These are phyloP conservation scores for Cyphomyrmex costatus DNA, from an alignment of 1,140 invertebrate species.

Conservation along the genomic window DNA sequence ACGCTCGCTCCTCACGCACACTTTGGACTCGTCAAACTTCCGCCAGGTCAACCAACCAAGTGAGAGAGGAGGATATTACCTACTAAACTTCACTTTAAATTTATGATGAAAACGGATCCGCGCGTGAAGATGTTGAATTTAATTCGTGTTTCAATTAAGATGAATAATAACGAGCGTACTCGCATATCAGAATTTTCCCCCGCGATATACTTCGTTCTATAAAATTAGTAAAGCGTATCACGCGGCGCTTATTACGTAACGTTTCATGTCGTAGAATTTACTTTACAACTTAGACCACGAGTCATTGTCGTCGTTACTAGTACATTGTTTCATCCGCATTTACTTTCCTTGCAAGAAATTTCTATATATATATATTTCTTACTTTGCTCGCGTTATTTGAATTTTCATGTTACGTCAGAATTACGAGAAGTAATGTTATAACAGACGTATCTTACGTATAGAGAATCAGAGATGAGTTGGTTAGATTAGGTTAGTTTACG, in stretches of 20 bases:
- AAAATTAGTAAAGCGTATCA: slow-evolving; percentile 54
- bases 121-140: slow-evolving; percentile 62
- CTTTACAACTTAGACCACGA: slow-evolving; percentile 35
- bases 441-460: not conserved
- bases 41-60: slow-evolving; percentile 5
- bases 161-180: slow-evolving; percentile 55
- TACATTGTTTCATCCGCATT: slow-evolving; percentile 29
- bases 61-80: slow-evolving; percentile 37
- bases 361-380: not conserved
- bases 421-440: slow-evolving; percentile 8
- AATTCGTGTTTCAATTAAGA: slow-evolving; percentile 57
- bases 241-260: slow-evolving; percentile 39
- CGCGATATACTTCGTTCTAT: slow-evolving; percentile 38
- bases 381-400: not conserved
- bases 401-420: not conserved
- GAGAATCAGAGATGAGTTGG: too few species aligned
- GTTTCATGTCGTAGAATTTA: slow-evolving; percentile 32
- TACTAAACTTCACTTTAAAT: slow-evolving; percentile 58
- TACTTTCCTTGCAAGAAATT: slow-evolving; percentile 38
- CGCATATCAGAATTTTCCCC: slow-evolving; percentile 58
- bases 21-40: slow-evolving; percentile 69
- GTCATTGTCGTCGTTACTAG: slow-evolving; percentile 13
- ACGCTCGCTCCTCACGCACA: slow-evolving; percentile 46
- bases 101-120: slow-evolving; percentile 49
- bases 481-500: too few species aligned